Conservation (phyloP, 2,888 invertebrate genomes). For the Volucella inflata region DNA sequence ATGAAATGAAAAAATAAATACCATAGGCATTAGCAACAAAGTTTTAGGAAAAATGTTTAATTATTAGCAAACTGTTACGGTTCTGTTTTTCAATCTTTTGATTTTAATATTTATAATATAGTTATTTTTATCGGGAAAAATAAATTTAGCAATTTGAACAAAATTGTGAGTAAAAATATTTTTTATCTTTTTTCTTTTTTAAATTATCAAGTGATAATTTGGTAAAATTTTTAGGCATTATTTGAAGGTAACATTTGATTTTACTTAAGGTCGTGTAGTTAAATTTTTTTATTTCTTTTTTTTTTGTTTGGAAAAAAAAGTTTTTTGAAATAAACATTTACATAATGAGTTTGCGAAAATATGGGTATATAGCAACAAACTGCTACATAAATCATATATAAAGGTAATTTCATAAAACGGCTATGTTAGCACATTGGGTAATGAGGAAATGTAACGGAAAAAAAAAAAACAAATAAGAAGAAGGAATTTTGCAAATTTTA, state of each 20-base stretch:
- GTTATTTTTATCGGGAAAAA: constrained; percentile 12
- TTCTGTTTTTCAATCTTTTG: constrained; percentile 26
- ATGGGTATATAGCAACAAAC: constrained; percentile 70
- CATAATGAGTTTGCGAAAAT: constrained; percentile 67
- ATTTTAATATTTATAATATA: neutral
- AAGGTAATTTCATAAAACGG: constrained; percentile 47
- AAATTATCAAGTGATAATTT: neutral
- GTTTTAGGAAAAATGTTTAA: constrained; percentile 42
- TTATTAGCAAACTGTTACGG: constrained; percentile 72
- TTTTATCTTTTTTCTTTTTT: constrained; percentile 2
- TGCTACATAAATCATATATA: constrained; percentile 69
- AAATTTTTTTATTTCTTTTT: no score
- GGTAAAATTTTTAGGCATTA: constrained; percentile 34
- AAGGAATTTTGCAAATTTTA: constrained; percentile 74
- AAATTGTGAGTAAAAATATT: constrained; percentile 33
- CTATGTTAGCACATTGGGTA: constrained; percentile 61
- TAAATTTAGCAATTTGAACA: constrained; percentile 37
- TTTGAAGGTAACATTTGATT: constrained; percentile 47
- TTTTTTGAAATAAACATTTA: constrained; percentile 52
- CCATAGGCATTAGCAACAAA: constrained; percentile 67
- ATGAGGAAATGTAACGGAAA: constrained; percentile 33
- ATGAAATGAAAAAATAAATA: constrained; percentile 52
- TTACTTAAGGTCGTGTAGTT: constrained; percentile 34
- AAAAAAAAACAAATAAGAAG: constrained; percentile 50
- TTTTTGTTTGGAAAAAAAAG: constrained; percentile 31